Base-by-base conservation (phyloP, 2,113 vertebrate genomes). In the Lamprologus ornatipinnis region DNA sequence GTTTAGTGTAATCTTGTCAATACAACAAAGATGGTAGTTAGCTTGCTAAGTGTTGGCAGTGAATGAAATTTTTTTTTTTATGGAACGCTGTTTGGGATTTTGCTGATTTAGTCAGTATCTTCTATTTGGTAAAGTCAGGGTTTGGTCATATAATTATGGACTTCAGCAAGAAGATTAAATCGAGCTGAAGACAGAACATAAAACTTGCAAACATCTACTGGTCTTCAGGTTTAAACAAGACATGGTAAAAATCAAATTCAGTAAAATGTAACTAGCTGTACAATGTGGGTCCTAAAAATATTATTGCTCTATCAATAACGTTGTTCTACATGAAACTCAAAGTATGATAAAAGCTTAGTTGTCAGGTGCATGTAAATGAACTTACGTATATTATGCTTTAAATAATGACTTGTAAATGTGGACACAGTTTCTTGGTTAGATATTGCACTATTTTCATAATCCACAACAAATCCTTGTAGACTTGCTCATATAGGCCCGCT, bases 261-360 rank as follows among this genome's bases (percentile, higher is more conserved):
- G 12, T 42, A 85, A 68, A 87, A 58, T 78, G 13, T 55, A 80
- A 82, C 17, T 86, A 65, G 79, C 45, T 73, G 31, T 86, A 85
- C 53, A 87, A 83, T 11, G 60, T 17, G 82, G 35, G 85, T 84
- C 35, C 57, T 91, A 88, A 85, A 94, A 91, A 84, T 87, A 91
- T 93, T 95, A 95, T 96, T 95, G 95, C 93, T 95, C 88, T 93
- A 93, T 91, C 83, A 79, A 84, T 81, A 88, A 82, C 70, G 4
- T 8, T 45, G 51, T 80, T 92, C 70, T 80, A 94, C 1, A 33
- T 88, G 89, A 81, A 85, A 90, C 54, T 37, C 8, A 85, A 85
- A 80, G 33, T 89, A 49, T 82, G 37, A 85, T 84, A 87, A 85
- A 63, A 5, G 11, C 17, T 85, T 87, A 82, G 54, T 79, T 78